Evolutionary conservation across 2,113 vertebrate genomes (phyloP).

Genomic region (Festucalex cinctus): DNA sequence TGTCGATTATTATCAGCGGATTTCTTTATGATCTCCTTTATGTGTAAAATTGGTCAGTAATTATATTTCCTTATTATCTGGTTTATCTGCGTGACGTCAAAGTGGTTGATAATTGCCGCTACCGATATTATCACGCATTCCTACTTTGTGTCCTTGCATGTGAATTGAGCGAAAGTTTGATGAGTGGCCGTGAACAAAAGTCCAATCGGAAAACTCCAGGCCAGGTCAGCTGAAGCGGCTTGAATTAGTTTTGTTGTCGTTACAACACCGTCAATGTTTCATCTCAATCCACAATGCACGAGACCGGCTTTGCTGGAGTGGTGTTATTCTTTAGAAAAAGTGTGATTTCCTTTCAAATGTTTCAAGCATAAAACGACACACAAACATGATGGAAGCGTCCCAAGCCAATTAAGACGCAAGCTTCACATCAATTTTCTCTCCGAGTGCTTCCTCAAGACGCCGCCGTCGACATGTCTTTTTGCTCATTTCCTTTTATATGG

Average conservation of each 20-base stretch:
- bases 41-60: no score
- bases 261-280: background rate
- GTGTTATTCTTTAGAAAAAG: conserved; percentile 15
- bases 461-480: conserved; percentile 57
- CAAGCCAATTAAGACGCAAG: conserved; percentile 61
- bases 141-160: no score
- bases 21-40: no score
- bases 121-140: no score
- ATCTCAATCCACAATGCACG: background rate
- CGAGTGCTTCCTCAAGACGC: conserved; percentile 49
- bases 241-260: background rate
- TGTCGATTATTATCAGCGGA: no score
- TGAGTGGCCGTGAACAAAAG: no score
- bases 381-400: conserved; percentile 41
- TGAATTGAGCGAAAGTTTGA: no score
- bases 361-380: conserved; percentile 35
- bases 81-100: no score
- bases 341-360: conserved; percentile 30
- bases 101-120: no score
- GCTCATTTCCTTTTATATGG: no score
- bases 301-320: background rate
- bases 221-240: no score
- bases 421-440: conserved; percentile 60
- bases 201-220: background rate
- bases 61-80: no score